Evolutionary conservation across 2,888 invertebrate genomes (phyloP).

Genomic region (Eremobia ochroleuca): DNA sequence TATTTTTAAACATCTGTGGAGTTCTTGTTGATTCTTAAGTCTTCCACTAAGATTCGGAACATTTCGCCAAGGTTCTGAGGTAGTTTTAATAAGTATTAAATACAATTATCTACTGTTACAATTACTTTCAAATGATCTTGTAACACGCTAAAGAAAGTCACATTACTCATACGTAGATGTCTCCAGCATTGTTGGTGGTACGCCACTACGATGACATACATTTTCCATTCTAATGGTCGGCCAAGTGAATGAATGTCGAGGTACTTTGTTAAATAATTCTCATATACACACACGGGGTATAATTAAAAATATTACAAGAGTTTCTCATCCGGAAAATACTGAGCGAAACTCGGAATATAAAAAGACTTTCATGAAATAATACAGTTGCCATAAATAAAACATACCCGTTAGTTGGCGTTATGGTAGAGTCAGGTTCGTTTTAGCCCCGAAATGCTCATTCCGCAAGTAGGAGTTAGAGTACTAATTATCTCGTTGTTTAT

Average conservation of each 20-base stretch:
- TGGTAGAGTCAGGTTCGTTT: slow-evolving; percentile 20
- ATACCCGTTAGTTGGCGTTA: slow-evolving; percentile 31
- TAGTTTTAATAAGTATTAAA: slow-evolving; percentile 22
- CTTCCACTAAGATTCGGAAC: slow-evolving; percentile 5
- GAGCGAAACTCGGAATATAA: slow-evolving; percentile 61
- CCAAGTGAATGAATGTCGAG: slow-evolving; percentile 62
- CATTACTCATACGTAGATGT: slow-evolving; percentile 53
- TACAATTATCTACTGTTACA: slow-evolving; percentile 26
- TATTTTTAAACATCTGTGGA: slow-evolving; percentile 22
- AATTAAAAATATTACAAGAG: slow-evolving; percentile 68
- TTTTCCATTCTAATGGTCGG: slow-evolving; percentile 69
- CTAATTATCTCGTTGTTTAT: slow-evolving; percentile 63
- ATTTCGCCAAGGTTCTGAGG: not conserved
- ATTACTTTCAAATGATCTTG: slow-evolving; percentile 53
- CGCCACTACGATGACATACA: slow-evolving; percentile 63
- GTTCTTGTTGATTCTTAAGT: slow-evolving; percentile 11
- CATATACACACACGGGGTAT: slow-evolving; percentile 49
- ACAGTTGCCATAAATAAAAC: slow-evolving; percentile 63
- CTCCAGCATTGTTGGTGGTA: slow-evolving; percentile 45
- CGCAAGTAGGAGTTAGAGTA: slow-evolving; percentile 36
- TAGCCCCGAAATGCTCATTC: slow-evolving; percentile 12
- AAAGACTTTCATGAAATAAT: slow-evolving; percentile 62
- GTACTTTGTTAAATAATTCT: slow-evolving; percentile 59
- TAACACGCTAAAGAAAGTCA: slow-evolving; percentile 67
- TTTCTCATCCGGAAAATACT: slow-evolving; percentile 69